A percentile compares a stretch with the other conserved stretches of the same genome.
These are phyloP conservation scores for Semotilus atromaculatus DNA, from an alignment of 2,797 vertebrate species.

Conservation along the genomic window DNA sequence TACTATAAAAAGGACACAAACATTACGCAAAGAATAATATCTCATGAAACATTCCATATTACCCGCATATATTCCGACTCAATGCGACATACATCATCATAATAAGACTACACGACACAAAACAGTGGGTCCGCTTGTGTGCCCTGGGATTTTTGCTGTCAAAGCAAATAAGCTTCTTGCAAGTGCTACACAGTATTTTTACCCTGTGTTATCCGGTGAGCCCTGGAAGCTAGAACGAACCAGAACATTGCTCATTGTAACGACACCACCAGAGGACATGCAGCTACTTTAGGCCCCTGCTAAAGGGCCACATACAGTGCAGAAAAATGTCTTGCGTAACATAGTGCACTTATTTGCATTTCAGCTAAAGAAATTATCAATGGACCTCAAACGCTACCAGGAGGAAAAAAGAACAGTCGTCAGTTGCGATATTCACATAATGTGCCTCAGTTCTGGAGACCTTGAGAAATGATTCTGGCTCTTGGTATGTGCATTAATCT, in stretches of 20 bases:
- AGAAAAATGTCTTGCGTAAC: conserved; percentile 52
- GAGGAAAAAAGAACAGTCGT: neutral
- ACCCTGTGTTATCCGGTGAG: conserved; percentile 32
- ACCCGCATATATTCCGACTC: conserved; percentile 37
- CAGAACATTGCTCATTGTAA: conserved; percentile 56
- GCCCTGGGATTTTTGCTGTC: conserved; percentile 59
- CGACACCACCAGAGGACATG: conserved; percentile 39
- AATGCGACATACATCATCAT: conserved; percentile 51
- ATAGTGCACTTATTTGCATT: conserved; percentile 56
- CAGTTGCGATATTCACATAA: neutral
- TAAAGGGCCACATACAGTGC: conserved; percentile 45
- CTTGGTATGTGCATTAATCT: neutral
- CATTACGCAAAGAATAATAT: conserved; percentile 30
- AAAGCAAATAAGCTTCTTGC: conserved; percentile 55
- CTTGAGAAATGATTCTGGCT: conserved; percentile 15
- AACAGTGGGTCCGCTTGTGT: conserved; percentile 43
- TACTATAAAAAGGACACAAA: conserved; percentile 19
- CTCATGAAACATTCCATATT: conserved; percentile 32
- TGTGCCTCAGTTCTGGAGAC: neutral
- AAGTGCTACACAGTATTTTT: conserved; percentile 47
- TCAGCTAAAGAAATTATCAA: conserved; percentile 53
- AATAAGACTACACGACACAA: conserved; percentile 39
- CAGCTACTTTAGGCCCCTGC: conserved; percentile 48
- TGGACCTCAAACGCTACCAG: conserved; percentile 36
- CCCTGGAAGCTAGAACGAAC: conserved; percentile 48